Base-by-base conservation (phyloP, 2,113 vertebrate genomes). In the Xiphophorus hellerii region DNA sequence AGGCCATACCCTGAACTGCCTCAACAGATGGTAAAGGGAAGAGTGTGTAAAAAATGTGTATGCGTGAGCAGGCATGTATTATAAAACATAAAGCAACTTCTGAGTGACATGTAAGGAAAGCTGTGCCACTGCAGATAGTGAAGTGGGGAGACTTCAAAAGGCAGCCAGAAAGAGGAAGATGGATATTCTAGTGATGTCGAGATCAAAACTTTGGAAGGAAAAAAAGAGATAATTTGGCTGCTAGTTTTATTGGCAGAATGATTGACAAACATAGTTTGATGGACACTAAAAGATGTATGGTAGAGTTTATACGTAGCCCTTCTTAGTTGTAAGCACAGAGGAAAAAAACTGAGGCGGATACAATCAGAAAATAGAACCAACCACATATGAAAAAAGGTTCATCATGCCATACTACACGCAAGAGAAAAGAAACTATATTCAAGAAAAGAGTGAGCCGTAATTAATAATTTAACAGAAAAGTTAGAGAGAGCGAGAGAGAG, bases 81-180 rank as follows among this genome's bases (percentile, higher is more conserved):
- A 81, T 75, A 63, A 87, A 80, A 89, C 78, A 91, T 89, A 81
- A 91, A 87, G 81, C 65, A 79, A 83, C 60, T 60, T 84, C 69
- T 84, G 84, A 91, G 72, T 88, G 86, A 85, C 76, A 81, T 76
- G 71, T 83, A 78, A 82, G 74, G 72, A 87, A 85, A 66, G 76
- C 87, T 89, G 87, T 69, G 44, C 65, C 29, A 30, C 83, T 82
- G 90, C 64, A 89, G 90, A 92, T 90, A 88, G 84, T 69, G 83
- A 78, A 81, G 72, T 89, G 84, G 76, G 78, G 60, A 62, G 71
- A 90, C 84, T 88, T 88, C 72, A 87, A 89, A 78, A 62, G 11
- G 39, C 61, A 84, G 69, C 78, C 42, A 76, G 75, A 86, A 71
- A 88, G 73, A 75, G 77, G 73, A 58, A 86, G 89, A 85, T 76